phyloP scores from a whole-genome alignment of 2,888 invertebrate species.

The Heliconius ismenius region DNA sequence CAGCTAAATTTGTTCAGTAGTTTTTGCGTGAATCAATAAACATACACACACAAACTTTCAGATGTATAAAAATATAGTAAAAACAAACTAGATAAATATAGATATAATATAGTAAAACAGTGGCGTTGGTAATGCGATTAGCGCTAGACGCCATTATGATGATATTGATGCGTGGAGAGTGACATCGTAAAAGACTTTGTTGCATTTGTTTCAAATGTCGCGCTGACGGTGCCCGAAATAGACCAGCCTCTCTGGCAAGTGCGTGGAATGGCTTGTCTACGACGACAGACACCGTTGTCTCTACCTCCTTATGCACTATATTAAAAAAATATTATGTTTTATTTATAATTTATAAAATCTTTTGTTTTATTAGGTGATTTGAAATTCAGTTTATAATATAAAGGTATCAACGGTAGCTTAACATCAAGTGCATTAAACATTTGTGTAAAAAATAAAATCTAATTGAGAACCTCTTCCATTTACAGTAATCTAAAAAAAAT shows the following conservation, averaged over 20 bases:
- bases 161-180: slow-evolving; percentile 30
- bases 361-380: background rate
- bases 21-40: too few species aligned
- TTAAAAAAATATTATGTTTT: background rate
- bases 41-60: too few species aligned
- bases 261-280: slow-evolving; percentile 33
- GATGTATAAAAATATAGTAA: too few species aligned
- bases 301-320: slow-evolving; percentile 18
- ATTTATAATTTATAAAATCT: background rate
- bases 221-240: slow-evolving; percentile 37
- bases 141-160: slow-evolving; percentile 9
- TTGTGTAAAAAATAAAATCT: background rate
- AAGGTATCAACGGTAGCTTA: too few species aligned
- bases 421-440: background rate
- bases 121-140: slow-evolving; percentile 15
- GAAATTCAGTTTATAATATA: too few species aligned
- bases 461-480: too few species aligned
- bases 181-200: slow-evolving; percentile 46
- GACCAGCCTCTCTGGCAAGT: slow-evolving; percentile 31
- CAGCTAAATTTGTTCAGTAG: too few species aligned
- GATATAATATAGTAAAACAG: too few species aligned
- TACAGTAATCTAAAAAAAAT: background rate
- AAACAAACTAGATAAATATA: too few species aligned
- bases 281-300: slow-evolving; percentile 36
- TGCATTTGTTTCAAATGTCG: slow-evolving; percentile 51